Conservation (phyloP, 2,113 vertebrate genomes). For the Microcebus jonahi region DNA sequence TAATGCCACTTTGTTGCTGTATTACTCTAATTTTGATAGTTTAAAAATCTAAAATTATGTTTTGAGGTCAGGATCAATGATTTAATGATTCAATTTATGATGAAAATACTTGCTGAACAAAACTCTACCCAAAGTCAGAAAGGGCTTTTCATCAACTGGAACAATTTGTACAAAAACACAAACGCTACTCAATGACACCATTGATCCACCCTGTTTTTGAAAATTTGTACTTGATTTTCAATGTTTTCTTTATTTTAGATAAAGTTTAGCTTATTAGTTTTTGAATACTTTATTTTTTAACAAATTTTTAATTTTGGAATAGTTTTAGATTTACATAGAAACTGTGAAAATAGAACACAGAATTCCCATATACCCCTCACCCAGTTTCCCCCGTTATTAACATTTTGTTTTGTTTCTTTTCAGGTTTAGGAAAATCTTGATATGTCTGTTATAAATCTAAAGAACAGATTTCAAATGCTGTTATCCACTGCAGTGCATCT, state of each 20-base stretch:
- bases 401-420: neutral
- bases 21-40: neutral
- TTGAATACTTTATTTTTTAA: constrained; percentile 14
- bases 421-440: neutral
- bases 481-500: no score
- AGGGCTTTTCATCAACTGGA: neutral
- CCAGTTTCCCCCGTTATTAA: neutral
- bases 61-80: constrained; percentile 28
- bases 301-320: neutral
- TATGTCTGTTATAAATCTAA: neutral
- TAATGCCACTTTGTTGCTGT: neutral
- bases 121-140: constrained; percentile 7
- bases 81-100: neutral
- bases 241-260: constrained; percentile 26
- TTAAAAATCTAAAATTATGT: neutral
- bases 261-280: neutral
- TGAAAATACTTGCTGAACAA: constrained; percentile 16
- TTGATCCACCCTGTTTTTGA: neutral
- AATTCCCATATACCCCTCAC: neutral
- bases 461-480: neutral
- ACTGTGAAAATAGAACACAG: neutral
- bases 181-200: neutral
- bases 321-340: constrained; percentile 9
- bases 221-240: constrained; percentile 15
- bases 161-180: neutral